Evolutionary conservation across 2,888 invertebrate genomes (phyloP), one percentile per base, ranked within the genome.

Genomic region (Callyntrura guangdongensis): DNA sequence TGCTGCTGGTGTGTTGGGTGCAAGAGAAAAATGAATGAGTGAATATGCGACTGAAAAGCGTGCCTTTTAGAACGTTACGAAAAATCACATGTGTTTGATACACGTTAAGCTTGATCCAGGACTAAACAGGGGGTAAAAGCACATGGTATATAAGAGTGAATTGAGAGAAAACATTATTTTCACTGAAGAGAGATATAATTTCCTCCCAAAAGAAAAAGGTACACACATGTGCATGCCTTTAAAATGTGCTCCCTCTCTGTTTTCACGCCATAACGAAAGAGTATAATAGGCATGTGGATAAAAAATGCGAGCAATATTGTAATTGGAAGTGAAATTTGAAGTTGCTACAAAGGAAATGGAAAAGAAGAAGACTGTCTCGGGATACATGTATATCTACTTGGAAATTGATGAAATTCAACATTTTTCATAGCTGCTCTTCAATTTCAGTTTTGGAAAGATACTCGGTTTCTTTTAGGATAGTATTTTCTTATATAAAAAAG

Each of bases 271-370:
- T n/a, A 25, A 67, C 67, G 14, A 67, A 67, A 67, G 36, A 53
- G 1, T 53, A 53, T 53, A 53, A 11, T 53, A 53, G 36, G 36
- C 36, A 36, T 36, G 36, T 36, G 36, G 3, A 36, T 6, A 36
- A 36, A 36, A 36, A 36, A 36, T 4, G 36, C 6, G 36, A 36
- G 36, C 36, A 36, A 69, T 69, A 14, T 36, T 45, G 45, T 20
- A 45, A 72, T 45, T n/a, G 8, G 47, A 47, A 22, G n/a, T 45
- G 72, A 72, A 82, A 64, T 82, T 20, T 17, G 53, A 84, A 69
- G 22, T 56, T 27, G 53, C 79, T 49, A 69, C 84, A 84, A 64
- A 82, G 69, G 79, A 25, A 81, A 56, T 20, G 36, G 49, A 69
- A 25, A 69, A 45, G 17, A 11, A n/a, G 45, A 64, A 45, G 69